Evolutionary conservation across 2,888 invertebrate species (phyloP).

Genomic region (Calephelis perditalis): DNA sequence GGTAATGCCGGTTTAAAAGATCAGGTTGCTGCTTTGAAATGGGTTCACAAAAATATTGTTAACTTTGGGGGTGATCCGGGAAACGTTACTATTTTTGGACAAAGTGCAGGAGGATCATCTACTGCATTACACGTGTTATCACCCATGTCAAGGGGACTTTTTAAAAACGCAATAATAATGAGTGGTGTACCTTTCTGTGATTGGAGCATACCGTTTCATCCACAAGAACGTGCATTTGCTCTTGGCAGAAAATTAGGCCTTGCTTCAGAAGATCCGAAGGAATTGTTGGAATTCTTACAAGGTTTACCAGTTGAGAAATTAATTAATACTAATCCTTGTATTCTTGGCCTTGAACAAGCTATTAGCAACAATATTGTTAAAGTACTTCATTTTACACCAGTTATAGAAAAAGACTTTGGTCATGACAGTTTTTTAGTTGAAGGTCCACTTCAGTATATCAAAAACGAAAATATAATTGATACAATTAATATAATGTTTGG

Average conservation of each 20-base stretch:
- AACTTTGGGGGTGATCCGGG: slow-evolving; percentile 87
- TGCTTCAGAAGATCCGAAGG: slow-evolving; percentile 39
- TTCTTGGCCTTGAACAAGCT: slow-evolving; percentile 39
- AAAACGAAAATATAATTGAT: slow-evolving; percentile 55
- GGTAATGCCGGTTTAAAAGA: slow-evolving; percentile 92
- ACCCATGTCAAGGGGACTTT: slow-evolving; percentile 50
- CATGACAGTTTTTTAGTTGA: slow-evolving; percentile 41
- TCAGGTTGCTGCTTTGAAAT: slow-evolving; percentile 86
- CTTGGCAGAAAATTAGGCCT: slow-evolving; percentile 44
- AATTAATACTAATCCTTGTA: slow-evolving; percentile 33
- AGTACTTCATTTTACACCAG: slow-evolving; percentile 44
- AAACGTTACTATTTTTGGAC: slow-evolving; percentile 87
- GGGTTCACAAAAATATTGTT: slow-evolving; percentile 84
- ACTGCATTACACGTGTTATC: slow-evolving; percentile 44
- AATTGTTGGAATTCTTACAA: slow-evolving; percentile 45
- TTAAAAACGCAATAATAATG: slow-evolving; percentile 76
- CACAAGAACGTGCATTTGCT: slow-evolving; percentile 39
- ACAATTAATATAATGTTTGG: slow-evolving; percentile 83
- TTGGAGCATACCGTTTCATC: slow-evolving; percentile 40
- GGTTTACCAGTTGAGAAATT: slow-evolving; percentile 40
- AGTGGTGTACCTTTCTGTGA: slow-evolving; percentile 78
- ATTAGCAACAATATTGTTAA: slow-evolving; percentile 34
- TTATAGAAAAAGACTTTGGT: slow-evolving; percentile 47
- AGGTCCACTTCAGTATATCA: slow-evolving; percentile 36
- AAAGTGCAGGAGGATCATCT: slow-evolving; percentile 44